These are phyloP conservation scores for Macrochelys suwanniensis DNA, from an alignment of 2,797 vertebrate species.

Conservation along the genomic window DNA sequence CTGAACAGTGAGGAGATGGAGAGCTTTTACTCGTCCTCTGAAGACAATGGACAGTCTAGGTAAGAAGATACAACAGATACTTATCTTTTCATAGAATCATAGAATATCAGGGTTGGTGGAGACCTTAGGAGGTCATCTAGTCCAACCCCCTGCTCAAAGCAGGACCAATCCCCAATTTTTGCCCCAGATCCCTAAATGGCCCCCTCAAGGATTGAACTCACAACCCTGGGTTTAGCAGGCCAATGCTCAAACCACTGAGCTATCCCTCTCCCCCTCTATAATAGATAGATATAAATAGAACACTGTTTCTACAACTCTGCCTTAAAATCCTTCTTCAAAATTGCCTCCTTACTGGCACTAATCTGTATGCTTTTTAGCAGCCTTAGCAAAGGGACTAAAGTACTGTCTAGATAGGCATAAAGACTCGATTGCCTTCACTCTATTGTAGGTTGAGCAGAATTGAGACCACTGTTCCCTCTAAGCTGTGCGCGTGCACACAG, in stretches of 20 bases:
- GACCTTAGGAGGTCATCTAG: too few species aligned
- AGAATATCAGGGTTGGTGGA: too few species aligned
- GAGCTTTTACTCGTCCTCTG: slow-evolving; percentile 83
- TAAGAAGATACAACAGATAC: slow-evolving; percentile 69
- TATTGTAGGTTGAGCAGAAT: neutral
- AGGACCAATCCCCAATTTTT: too few species aligned
- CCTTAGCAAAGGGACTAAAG: neutral
- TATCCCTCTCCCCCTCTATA: too few species aligned
- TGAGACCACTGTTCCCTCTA: too few species aligned
- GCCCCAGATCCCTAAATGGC: too few species aligned
- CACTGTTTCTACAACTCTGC: neutral
- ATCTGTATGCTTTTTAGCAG: neutral
- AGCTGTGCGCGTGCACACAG: too few species aligned
- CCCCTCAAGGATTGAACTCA: too few species aligned
- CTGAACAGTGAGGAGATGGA: slow-evolving; percentile 95
- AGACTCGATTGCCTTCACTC: neutral
- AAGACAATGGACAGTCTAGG: slow-evolving; percentile 87
- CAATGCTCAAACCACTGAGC: too few species aligned
- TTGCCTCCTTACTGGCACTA: neutral
- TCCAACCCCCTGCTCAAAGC: too few species aligned
- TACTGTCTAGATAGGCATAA: neutral
- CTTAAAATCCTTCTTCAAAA: neutral
- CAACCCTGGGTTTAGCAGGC: too few species aligned
- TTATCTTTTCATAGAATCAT: neutral
- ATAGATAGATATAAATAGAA: neutral